These are phyloP conservation scores for Byasa hedistus DNA, from an alignment of 2,888 invertebrate species.

Conservation along the genomic window DNA sequence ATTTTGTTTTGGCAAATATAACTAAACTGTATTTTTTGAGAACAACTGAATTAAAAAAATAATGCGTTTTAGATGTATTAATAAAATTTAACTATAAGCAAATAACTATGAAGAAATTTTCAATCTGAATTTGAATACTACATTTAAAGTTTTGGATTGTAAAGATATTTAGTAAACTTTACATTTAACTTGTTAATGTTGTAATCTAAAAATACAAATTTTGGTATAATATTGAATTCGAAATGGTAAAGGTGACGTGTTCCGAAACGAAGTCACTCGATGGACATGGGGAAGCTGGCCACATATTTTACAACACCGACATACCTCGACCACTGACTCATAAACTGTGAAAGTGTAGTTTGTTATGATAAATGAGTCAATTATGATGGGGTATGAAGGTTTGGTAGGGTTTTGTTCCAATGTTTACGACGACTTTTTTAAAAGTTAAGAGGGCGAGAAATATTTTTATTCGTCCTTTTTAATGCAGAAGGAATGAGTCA, in stretches of 20 bases:
- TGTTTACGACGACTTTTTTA: constrained; percentile 13
- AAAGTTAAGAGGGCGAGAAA: constrained; percentile 27
- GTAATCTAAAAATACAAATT: no score
- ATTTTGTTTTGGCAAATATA: neutral
- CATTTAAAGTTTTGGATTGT: no score
- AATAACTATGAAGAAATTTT: no score
- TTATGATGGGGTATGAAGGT: constrained; percentile 27
- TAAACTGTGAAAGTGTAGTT: constrained; percentile 51
- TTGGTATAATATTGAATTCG: no score
- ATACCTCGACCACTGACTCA: constrained; percentile 66
- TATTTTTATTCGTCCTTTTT: constrained; percentile 36
- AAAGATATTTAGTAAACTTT: no score
- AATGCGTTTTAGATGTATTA: no score
- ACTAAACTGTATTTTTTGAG: neutral
- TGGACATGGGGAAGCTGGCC: constrained; percentile 48
- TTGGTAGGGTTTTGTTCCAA: constrained; percentile 28
- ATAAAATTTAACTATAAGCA: no score
- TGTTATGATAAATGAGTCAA: constrained; percentile 37
- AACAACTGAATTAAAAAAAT: no score
- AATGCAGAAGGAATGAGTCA: constrained; percentile 43
- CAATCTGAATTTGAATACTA: no score
- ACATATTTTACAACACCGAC: constrained; percentile 55
- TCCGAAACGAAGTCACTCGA: constrained; percentile 35
- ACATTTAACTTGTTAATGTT: no score
- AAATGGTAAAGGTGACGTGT: constrained; percentile 35